A percentile compares a stretch with the other conserved stretches of the same genome.
Evolutionary conservation across 2,888 invertebrate genomes (phyloP).

Genomic region (Bellardia bayeri): DNA sequence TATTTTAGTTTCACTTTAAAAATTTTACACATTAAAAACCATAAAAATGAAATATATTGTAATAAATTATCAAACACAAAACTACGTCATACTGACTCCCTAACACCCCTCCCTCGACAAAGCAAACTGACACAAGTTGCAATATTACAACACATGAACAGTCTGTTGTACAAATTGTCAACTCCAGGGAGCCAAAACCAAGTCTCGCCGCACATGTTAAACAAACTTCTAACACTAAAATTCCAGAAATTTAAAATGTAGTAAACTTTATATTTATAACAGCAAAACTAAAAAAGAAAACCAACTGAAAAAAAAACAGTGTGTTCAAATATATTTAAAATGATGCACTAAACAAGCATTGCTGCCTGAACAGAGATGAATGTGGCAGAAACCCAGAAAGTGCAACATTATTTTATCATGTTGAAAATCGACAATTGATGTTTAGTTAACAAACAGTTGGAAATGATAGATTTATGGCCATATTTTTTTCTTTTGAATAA

Average conservation of each 20-base stretch:
- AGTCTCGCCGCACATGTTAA: conserved; percentile 31
- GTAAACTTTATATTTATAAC: conserved; percentile 24
- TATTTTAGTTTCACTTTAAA: too few species aligned
- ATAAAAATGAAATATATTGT: conserved; percentile 51
- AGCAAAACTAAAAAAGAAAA: neutral
- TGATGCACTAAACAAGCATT: conserved; percentile 34
- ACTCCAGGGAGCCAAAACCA: conserved; percentile 1
- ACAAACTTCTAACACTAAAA: neutral
- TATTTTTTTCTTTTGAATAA: neutral
- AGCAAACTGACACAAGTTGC: neutral
- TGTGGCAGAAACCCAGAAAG: conserved; percentile 18
- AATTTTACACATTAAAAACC: neutral
- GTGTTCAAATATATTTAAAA: conserved; percentile 52
- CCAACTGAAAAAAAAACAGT: conserved; percentile 15
- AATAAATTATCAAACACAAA: conserved; percentile 24
- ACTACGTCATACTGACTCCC: neutral
- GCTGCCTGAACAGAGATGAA: conserved; percentile 12
- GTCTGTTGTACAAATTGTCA: neutral
- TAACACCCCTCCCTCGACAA: neutral
- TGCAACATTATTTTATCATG: conserved; percentile 11
- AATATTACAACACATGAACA: neutral
- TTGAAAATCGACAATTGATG: conserved; percentile 54
- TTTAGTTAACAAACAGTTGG: conserved; percentile 49
- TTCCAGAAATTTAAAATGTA: neutral
- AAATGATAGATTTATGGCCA: conserved; percentile 69